Evolutionary conservation across 2,113 vertebrate genomes (phyloP), one percentile per base, ranked within the genome.

Genomic region (Clinocottus analis): DNA sequence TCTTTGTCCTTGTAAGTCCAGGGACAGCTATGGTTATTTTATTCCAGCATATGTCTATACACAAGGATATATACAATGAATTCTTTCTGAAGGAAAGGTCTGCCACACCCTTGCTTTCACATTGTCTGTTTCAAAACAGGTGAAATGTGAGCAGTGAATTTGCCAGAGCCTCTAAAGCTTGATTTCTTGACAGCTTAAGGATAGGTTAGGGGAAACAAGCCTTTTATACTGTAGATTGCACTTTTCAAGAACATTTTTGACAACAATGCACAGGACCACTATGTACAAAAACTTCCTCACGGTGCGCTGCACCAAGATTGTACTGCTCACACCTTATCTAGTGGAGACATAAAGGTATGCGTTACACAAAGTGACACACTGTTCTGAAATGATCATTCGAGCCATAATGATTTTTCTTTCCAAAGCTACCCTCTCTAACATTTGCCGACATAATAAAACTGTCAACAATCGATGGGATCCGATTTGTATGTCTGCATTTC

Each of bases 201-300:
- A 78, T 65, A 73, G 23, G 43, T 7, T 27, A 2, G 41, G n/a
- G 4, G 25, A 5, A 60, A 29, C 29, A 7, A 16, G 0, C 0
- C 5, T 61, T 77, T 83, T 72, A 47, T 62, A 37, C 13, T 41
- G 25, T 33, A 37, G 43, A 82, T n/a, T 74, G 49, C 17, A 66
- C 45, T 79, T 82, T 68, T 82, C 49, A 64, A 75, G 71, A n/a
- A 27, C 47, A n/a, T 58, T 8, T 43, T 43, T 68, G 83, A 76
- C 83, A 84, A 75, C 75, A 79, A 82, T 62, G 47, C 29, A 63
- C 53, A 71, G 29, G 12, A 17, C 23, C 5, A 1, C 31, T 17
- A 59, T 73, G 35, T 14, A 58, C 16, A 79, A 65, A n/a, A 63
- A 51, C 31, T 2, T 59, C 37, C 23, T 43, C 21, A 19, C 2